Base-by-base conservation (phyloP, 2,888 invertebrate genomes). In the Oscheius myriophilus region DNA sequence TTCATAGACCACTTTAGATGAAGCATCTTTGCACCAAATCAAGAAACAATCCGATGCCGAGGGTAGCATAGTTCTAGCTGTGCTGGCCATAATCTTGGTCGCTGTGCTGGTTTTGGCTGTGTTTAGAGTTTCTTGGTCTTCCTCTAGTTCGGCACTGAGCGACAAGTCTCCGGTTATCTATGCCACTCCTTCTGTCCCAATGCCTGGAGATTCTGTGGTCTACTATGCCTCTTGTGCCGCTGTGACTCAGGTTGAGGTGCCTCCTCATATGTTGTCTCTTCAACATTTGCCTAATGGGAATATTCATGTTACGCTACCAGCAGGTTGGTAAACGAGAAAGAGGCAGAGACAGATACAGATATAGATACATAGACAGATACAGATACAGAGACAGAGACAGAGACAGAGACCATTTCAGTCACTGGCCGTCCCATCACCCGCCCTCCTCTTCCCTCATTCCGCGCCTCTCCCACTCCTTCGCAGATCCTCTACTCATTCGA, bases 401-500 rank as follows among this genome's bases (percentile, higher is more conserved):
- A n/a, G 26, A 46, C 9, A 7, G 46, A 43, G 11, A 23, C 25
- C 16, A 9, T 25, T 61, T 49, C 26, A 61, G 61, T 61, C 33
- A 61, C 49, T 42, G 70, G 77, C 1, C 75, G 80, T 45, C 80
- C 76, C 42, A 59, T 76, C 46, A 64, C 64, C 16, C 67, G 80
- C 18, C 76, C 80, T 6, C 67, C 75, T 0, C 62, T 80, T 11
- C 80, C 80, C 21, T 43, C 66, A 11, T 80, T 80, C 72, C 46
- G 73, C 41, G 26, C 71, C 14, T 78, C 79, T 3, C 83, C 83
- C 4, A 82, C 83, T 11, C 79, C 78, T 41, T 79, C 77, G 16
- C 80, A 83, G 65, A 66, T 83, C 21, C 67, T 82, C 42, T 83
- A 82, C 54, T 81, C 82, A 11, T 83, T 83, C 71, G 83, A 83